Base-by-base conservation (phyloP, 2,888 invertebrate species). In the Ennomos fuscantarius region DNA sequence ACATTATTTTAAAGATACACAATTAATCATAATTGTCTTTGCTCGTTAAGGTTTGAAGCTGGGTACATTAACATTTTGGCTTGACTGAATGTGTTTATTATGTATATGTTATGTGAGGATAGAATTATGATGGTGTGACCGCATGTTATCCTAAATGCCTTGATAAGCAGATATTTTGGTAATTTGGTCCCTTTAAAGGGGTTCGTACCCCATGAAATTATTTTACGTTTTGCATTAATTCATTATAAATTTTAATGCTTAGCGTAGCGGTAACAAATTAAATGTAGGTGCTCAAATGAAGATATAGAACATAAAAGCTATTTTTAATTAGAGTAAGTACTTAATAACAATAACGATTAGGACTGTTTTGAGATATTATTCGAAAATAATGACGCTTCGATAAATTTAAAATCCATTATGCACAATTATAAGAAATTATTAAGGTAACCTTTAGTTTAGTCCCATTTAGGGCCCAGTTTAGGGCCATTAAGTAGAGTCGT, bases 151-250 rank as follows among this genome's bases (percentile, higher is more conserved):
- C 12, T 57, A 51, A 58, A 56, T 45, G 55, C 59, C 45, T 47
- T 43, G 61, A 61, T 65, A 66, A 64, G 63, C 59, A 49, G 55
- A 55, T 63, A 62, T 49, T 66, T 59, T 43, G 57, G 60, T 62
- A 60, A 59, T 64, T 64, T 50, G 39, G 56, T 55, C 62, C 57
- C 50, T 66, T 63, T 57, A 62, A 60, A 62, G 61, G 58, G 64
- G 60, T 60, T 33, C 33, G 32, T 44, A 50, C 52, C 58, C 61
- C 60, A 60, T 66, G 55, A 55, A 61, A 62, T 66, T 50, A 66
- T 64, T 64, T 60, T 61, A 55, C 52, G 63, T 62, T 52, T 48
- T 39, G 44, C 60, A 48, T 58, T 62, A 60, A 52, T 39, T 44
- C 49, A 50, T 56, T 15, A 43, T 48, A 44, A 52, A 50, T 56